These are phyloP conservation scores for Meteorus colon DNA, from an alignment of 2,888 invertebrate species.

Conservation along the genomic window DNA sequence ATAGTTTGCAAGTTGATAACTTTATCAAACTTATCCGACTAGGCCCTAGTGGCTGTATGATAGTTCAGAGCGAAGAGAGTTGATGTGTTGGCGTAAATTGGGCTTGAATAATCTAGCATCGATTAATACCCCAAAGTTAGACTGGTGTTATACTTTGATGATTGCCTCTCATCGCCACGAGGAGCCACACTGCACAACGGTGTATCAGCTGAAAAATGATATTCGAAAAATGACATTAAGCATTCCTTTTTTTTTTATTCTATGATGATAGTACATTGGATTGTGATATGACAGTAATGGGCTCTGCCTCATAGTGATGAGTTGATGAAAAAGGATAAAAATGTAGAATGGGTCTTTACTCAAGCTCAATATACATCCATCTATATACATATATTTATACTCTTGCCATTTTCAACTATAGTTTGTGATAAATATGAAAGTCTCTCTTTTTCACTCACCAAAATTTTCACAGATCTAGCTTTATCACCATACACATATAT, in stretches of 20 bases:
- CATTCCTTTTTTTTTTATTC: conserved; percentile 17
- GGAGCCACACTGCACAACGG: not conserved
- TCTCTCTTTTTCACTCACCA: conserved; percentile 50
- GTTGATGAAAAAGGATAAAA: conserved; percentile 60
- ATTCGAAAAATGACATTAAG: conserved; percentile 25
- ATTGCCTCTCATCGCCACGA: not conserved
- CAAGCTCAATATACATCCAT: conserved; percentile 42
- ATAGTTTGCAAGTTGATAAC: not conserved
- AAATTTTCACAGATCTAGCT: conserved; percentile 36
- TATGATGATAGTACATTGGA: conserved; percentile 9
- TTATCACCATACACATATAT: not conserved
- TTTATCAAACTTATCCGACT: not conserved
- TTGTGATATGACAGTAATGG: conserved; percentile 34
- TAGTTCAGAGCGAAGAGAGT: not conserved
- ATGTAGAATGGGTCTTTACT: conserved; percentile 48
- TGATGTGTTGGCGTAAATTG: not conserved
- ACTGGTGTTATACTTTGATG: not conserved
- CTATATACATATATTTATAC: not conserved
- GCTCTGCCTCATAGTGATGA: conserved; percentile 54
- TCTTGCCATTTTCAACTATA: conserved; percentile 62
- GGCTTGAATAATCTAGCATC: not conserved
- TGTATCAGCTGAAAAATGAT: conserved; percentile 6
- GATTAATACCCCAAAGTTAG: not conserved
- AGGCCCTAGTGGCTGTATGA: not conserved
- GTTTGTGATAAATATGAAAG: conserved; percentile 71